Evolutionary conservation across 64 coral and sea anemone species (phyloP), one percentile per base, ranked within the genome.

Genomic region (Catalaphyllia jardinei): DNA sequence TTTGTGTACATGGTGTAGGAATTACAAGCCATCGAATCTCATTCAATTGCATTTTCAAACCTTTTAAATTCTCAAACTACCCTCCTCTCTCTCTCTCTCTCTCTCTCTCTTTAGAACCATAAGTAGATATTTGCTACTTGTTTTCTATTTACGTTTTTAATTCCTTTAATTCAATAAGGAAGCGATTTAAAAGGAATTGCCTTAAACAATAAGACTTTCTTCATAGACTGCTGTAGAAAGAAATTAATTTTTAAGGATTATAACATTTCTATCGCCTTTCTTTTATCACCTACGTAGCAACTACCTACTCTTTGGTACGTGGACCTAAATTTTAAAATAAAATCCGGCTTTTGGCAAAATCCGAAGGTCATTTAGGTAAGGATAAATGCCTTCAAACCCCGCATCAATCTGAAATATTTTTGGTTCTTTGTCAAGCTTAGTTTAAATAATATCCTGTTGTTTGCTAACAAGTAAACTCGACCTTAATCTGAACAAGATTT

Each of bases 291-390:
- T 75, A 75, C 29, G 30, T 75, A 75, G 73, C 73, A 75, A 75
- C 19, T 75, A 75, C 73, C 73, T 75, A 75, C 73, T 75, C 73
- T 31, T 31, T 19, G 73, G 73, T 39, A 75, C 73, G 19, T 19
- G 73, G 73, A 75, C 73, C 73, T 75, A 75, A 75, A 75, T 75
- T 75, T 73, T 46, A 75, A 75, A 75, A 75, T 75, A 75, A 31
- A 75, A 75, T 38, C 73, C 15, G 30, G 73, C 73, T 75, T 75
- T 75, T 75, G 73, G 73, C 73, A 33, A 75, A 75, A 75, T 75
- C 73, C 73, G 30, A 75, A 75, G 73, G 73, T 75, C 73, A 75
- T 42, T 75, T 75, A 75, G 73, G 2, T 75, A 75, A 75, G 73
- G 31, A 75, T 75, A 29, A 75, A 17, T 75, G 31, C 73, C 73